Percentiles rank a stretch among this genome's conserved stretches.
phyloP scores from a whole-genome alignment of 2,113 vertebrate species.

The Solea solea region DNA sequence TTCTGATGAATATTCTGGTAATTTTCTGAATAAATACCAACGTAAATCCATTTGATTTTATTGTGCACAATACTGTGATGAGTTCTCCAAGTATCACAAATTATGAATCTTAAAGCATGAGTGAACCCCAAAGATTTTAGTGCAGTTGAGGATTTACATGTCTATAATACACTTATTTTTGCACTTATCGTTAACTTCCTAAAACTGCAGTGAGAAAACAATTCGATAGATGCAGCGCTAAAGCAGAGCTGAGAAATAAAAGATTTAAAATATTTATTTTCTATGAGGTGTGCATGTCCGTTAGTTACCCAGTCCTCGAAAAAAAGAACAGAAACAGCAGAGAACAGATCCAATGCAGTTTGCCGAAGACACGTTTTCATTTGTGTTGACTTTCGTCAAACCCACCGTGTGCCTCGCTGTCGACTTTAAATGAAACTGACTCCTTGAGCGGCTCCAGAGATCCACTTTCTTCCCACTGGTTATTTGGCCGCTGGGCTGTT shows the following conservation, averaged over 20 bases:
- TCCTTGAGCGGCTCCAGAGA: not conserved
- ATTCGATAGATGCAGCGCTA: not conserved
- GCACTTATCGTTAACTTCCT: constrained; percentile 11
- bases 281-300: constrained; percentile 32
- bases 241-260: constrained; percentile 18
- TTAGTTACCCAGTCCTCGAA: constrained; percentile 27
- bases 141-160: too few species aligned
- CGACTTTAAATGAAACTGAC: constrained; percentile 15
- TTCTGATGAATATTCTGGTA: too few species aligned
- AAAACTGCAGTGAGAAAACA: constrained; percentile 30
- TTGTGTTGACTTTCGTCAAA: not conserved
- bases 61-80: too few species aligned
- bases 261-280: constrained; percentile 34
- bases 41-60: too few species aligned
- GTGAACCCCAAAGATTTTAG: too few species aligned
- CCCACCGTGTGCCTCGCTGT: not conserved
- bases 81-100: too few species aligned
- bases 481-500: constrained; percentile 23
- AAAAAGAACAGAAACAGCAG: constrained; percentile 30
- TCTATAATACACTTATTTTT: constrained; percentile 7
- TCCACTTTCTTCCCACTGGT: constrained; percentile 15
- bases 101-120: too few species aligned
- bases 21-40: too few species aligned
- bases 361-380: not conserved
- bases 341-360: constrained; percentile 20